Conservation (phyloP, 2,113 vertebrate genomes). For the Aldabrachelys gigantea region DNA sequence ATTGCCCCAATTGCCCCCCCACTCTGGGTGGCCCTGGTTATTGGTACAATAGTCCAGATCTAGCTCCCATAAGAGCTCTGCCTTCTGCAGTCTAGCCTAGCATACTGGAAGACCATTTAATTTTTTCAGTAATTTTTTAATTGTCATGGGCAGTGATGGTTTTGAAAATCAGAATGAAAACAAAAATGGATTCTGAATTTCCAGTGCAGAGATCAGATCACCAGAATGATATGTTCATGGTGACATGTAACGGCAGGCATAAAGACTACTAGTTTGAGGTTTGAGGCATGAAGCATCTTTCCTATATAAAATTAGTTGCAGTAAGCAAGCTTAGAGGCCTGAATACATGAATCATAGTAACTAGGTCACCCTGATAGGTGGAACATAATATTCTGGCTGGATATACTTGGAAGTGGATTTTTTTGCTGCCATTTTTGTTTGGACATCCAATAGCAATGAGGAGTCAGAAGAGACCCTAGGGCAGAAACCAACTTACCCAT, state of each 20-base stretch:
- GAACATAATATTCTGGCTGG: not conserved
- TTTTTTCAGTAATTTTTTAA: not conserved
- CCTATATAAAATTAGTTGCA: not conserved
- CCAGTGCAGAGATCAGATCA: not conserved
- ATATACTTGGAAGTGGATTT: not conserved
- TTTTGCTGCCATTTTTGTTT: not conserved
- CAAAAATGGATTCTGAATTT: not conserved
- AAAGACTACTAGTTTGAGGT: not conserved
- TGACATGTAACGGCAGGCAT: accelerated
- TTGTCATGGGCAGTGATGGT: not conserved
- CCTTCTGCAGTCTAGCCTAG: not conserved
- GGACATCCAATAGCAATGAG: not conserved
- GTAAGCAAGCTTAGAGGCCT: not conserved
- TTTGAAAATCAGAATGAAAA: not conserved
- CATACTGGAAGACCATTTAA: not conserved
- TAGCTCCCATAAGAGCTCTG: not conserved
- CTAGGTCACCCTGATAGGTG: not conserved
- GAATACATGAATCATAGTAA: not conserved
- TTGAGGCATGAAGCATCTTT: not conserved
- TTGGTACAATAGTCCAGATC: not conserved
- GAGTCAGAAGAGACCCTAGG: not conserved
- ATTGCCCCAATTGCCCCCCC: no score
- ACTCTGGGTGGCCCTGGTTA: not conserved
- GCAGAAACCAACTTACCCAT: not conserved
- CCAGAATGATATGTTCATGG: accelerated